Conservation (phyloP, 2,113 vertebrate genomes). For the Stomatorhinus ivindoensis region DNA sequence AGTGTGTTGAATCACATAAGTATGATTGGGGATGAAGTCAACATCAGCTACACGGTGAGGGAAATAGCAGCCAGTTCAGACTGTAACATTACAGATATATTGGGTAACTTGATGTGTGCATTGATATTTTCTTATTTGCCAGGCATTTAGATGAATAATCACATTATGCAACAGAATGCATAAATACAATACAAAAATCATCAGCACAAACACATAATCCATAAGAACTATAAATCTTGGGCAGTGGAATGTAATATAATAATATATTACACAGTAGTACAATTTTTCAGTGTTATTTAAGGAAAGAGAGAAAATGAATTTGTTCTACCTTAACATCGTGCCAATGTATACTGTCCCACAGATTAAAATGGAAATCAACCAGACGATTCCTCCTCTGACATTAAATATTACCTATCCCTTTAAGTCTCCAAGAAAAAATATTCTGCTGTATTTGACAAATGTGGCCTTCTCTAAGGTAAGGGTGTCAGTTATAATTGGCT, state of each 20-base stretch:
- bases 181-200: neutral
- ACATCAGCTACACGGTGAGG: conserved; percentile 79
- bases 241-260: neutral
- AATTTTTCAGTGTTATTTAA: neutral
- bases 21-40: conserved; percentile 76
- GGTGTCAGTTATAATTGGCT: neutral
- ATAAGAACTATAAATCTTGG: neutral
- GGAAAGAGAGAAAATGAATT: neutral
- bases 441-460: conserved; percentile 71
- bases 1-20: conserved; percentile 67
- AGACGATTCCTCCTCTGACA: conserved; percentile 62
- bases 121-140: neutral
- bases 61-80: conserved; percentile 1
- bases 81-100: neutral
- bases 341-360: conserved; percentile 35
- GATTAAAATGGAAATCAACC: conserved; percentile 67
- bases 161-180: neutral
- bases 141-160: neutral
- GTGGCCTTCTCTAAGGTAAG: conserved; percentile 65
- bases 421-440: conserved; percentile 58
- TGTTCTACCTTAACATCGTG: neutral
- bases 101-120: neutral
- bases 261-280: neutral
- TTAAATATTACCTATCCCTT: conserved; percentile 72
- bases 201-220: neutral